These are phyloP conservation scores for Cisticola juncidis DNA, from an alignment of 2,113 vertebrate genomes.

Conservation along the genomic window DNA sequence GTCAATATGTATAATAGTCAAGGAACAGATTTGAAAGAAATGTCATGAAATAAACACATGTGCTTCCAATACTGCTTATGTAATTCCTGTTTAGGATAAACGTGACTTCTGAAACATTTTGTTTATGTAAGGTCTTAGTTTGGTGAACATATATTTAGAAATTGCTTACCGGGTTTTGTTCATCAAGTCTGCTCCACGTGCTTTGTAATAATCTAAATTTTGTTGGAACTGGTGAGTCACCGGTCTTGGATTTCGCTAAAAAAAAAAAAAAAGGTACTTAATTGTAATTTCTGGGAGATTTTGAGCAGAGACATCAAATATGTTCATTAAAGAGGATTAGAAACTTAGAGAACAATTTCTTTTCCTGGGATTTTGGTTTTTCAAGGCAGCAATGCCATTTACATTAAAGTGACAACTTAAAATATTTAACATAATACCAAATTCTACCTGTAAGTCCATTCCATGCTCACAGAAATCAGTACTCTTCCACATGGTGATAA, in stretches of 20 bases:
- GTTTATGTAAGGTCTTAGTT: not conserved
- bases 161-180: constrained; percentile 88
- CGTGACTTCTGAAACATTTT: not conserved
- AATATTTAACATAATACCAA: not conserved
- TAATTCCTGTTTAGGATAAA: not conserved
- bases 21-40: not conserved
- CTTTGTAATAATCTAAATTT: constrained; percentile 98
- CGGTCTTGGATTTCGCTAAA: constrained; percentile 90
- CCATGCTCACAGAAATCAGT: not conserved
- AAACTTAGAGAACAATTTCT: not conserved
- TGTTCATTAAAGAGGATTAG: not conserved
- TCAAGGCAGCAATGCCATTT: not conserved
- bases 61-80: not conserved
- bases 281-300: not conserved
- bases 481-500: not conserved
- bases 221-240: constrained; percentile 96
- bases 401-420: not conserved
- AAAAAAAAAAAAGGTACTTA: not conserved
- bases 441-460: not conserved
- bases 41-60: not conserved
- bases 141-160: not conserved
- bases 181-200: constrained; percentile 92
- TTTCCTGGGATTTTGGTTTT: not conserved
- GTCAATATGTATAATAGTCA: not conserved
- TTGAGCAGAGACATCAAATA: not conserved